Evolutionary conservation across 1,140 invertebrate genomes (phyloP).

Genomic region (Cherax destructor): DNA sequence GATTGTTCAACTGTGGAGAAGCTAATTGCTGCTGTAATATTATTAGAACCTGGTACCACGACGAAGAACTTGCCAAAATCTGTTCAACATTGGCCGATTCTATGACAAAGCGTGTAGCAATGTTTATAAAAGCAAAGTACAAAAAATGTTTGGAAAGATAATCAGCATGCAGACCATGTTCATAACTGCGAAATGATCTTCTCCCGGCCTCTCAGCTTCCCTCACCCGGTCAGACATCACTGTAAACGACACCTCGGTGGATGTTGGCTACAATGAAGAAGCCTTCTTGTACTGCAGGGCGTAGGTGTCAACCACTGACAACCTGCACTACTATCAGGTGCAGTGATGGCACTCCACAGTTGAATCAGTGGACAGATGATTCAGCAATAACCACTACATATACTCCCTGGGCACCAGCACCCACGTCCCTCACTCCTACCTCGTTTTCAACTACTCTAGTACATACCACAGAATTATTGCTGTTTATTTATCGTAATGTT

Average conservation of each 20-base stretch:
- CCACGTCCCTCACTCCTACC: background rate
- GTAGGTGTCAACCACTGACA: background rate
- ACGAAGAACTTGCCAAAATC: too few relatives aligned
- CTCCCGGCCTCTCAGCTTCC: background rate
- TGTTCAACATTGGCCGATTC: too few relatives aligned
- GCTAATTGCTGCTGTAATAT: too few relatives aligned
- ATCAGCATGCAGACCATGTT: background rate
- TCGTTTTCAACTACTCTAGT: background rate
- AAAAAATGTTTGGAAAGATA: background rate
- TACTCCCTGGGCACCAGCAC: background rate
- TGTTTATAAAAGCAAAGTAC: too few relatives aligned
- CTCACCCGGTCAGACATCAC: background rate
- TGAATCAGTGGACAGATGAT: background rate
- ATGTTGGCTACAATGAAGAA: background rate
- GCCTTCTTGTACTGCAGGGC: background rate
- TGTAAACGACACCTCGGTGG: background rate
- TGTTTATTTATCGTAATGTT: too few relatives aligned
- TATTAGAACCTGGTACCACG: too few relatives aligned
- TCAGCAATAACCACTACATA: background rate
- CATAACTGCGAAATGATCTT: background rate
- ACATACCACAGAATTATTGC: background rate
- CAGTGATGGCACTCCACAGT: background rate
- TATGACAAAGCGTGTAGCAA: too few relatives aligned
- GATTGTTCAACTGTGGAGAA: too few relatives aligned
- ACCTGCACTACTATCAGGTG: conserved; percentile 3